Evolutionary conservation across 2,797 vertebrate species (phyloP).

Genomic region (Sus cebifrons): DNA sequence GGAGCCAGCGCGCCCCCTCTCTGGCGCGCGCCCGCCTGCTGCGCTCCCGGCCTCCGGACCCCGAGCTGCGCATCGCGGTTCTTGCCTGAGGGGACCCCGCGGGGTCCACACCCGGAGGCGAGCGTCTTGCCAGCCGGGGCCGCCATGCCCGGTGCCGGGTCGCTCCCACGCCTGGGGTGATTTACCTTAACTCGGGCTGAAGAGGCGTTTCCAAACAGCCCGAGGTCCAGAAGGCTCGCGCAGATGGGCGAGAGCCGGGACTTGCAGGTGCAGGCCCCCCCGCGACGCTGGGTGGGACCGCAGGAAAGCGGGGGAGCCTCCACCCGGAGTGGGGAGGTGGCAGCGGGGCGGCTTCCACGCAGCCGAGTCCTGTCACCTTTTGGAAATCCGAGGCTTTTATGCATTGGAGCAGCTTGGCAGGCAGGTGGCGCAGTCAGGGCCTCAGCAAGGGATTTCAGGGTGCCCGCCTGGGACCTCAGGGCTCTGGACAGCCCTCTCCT

Average conservation of each 20-base stretch:
- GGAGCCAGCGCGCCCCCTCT: neutral
- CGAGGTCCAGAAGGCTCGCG: neutral
- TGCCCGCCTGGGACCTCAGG: neutral
- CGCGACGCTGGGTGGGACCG: neutral
- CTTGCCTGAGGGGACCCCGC: too few species aligned
- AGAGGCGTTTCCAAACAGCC: neutral
- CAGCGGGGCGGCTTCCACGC: neutral
- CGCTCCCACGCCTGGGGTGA: neutral
- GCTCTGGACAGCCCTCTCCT: neutral
- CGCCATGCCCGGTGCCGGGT: neutral
- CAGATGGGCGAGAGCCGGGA: neutral
- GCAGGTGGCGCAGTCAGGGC: neutral
- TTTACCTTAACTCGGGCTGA: neutral
- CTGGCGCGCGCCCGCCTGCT: neutral
- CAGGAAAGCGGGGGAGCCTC: too few species aligned
- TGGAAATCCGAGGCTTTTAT: neutral
- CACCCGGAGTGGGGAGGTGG: too few species aligned
- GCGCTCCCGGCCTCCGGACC: accelerated
- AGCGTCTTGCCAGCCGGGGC: neutral
- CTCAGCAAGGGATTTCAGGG: neutral
- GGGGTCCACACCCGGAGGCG: neutral
- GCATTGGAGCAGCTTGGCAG: neutral
- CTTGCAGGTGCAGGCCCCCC: neutral
- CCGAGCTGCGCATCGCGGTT: accelerated
- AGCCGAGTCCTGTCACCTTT: too few species aligned